These are phyloP conservation scores for Sebastes vulpes DNA, from an alignment of 2,797 vertebrate genomes.

Conservation along the genomic window DNA sequence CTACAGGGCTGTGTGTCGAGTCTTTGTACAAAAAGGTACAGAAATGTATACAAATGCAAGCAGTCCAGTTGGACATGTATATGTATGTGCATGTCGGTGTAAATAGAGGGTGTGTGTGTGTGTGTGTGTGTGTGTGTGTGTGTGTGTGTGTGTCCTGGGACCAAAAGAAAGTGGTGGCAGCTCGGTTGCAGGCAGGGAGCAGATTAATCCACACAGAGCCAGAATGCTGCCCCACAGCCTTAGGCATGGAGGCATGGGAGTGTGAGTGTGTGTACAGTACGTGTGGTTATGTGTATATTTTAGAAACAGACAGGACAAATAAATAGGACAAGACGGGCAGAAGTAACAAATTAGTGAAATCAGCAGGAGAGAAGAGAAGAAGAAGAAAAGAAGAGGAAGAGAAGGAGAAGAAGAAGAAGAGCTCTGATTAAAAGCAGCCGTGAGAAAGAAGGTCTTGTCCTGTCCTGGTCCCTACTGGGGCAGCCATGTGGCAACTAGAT, in stretches of 20 bases:
- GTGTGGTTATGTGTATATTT: conserved; percentile 33
- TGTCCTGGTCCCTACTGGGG: conserved; percentile 75
- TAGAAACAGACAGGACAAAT: conserved; percentile 35
- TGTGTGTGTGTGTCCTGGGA: conserved; percentile 71
- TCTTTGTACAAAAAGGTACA: conserved; percentile 34
- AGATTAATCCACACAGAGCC: conserved; percentile 88
- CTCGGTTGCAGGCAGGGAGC: conserved; percentile 88
- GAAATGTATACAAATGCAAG: conserved; percentile 42
- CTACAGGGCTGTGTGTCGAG: conserved; percentile 1
- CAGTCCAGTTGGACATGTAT: conserved; percentile 40
- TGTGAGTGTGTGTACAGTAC: background rate
- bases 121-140: conserved; percentile 34
- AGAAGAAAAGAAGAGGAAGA: background rate
- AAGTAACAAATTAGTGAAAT: conserved; percentile 30
- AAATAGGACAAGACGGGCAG: conserved; percentile 53
- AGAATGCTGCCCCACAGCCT: conserved; percentile 87
- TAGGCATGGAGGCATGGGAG: conserved; percentile 61
- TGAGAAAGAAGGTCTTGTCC: conserved; percentile 63
- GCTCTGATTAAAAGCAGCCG: conserved; percentile 45
- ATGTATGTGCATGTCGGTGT: conserved; percentile 24
- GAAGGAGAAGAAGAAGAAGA: background rate
- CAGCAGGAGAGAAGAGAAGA: background rate
- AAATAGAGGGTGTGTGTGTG: background rate
- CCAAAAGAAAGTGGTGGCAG: conserved; percentile 83
- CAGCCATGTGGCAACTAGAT: conserved; percentile 83